These are phyloP conservation scores for Gadus macrocephalus DNA, from an alignment of 2,113 vertebrate species.

Conservation along the genomic window DNA sequence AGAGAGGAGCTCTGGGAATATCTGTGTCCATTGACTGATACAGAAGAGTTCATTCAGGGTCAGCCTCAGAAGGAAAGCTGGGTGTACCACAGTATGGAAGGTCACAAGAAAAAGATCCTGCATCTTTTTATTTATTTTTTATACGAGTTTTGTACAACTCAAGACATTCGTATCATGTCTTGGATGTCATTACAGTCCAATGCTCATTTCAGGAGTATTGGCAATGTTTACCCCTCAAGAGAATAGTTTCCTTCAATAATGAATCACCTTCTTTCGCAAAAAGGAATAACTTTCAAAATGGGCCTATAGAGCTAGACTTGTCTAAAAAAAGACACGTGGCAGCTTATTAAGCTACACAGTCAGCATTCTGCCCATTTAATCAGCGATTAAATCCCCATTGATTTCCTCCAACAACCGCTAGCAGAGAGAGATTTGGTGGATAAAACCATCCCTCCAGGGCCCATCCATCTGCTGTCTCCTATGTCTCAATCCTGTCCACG, in stretches of 20 bases:
- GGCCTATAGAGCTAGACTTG: no score
- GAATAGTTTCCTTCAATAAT: no score
- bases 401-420: conserved; percentile 48
- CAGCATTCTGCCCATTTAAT: conserved; percentile 58
- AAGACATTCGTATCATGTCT: no score
- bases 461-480: conserved; percentile 7
- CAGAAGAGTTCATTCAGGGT: conserved; percentile 33
- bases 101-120: no score
- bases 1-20: conserved; percentile 50
- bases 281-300: no score
- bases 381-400: conserved; percentile 37
- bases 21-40: conserved; percentile 56
- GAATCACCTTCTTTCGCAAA: no score
- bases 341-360: conserved; percentile 34
- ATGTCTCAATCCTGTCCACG: conserved; percentile 27
- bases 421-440: conserved; percentile 32
- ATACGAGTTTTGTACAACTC: no score
- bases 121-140: no score
- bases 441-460: conserved; percentile 33
- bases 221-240: no score
- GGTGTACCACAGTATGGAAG: no score
- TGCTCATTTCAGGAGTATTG: no score
- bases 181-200: no score
- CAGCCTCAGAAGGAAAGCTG: background rate
- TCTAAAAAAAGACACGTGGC: background rate